Conservation (phyloP, 2,113 vertebrate genomes). For the Lipotes vexillifer region DNA sequence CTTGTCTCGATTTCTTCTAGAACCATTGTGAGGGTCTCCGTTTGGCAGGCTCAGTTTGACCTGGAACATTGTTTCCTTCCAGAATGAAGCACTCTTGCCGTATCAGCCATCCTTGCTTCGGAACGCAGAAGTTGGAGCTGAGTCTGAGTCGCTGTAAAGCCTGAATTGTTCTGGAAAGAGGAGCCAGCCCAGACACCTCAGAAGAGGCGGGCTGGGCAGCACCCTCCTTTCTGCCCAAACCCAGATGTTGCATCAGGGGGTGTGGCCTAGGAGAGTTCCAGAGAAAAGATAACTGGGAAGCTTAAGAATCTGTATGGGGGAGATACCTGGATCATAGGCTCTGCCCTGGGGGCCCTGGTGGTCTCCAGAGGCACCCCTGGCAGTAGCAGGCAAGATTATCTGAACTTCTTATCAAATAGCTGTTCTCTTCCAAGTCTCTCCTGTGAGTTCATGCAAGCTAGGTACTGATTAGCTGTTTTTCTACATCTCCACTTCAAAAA, state of each 20-base stretch:
- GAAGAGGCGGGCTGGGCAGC: slow-evolving; percentile 18
- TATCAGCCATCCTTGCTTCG: not conserved
- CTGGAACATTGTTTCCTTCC: not conserved
- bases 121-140: not conserved
- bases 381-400: not conserved
- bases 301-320: not conserved
- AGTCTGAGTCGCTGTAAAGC: not conserved
- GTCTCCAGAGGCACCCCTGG: not conserved
- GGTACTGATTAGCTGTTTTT: not conserved
- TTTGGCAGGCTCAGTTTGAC: not conserved
- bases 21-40: not conserved
- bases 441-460: not conserved
- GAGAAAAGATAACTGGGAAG: slow-evolving; percentile 11
- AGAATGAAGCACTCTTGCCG: not conserved
- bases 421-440: not conserved
- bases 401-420: not conserved
- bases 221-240: slow-evolving; percentile 42
- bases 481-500: not conserved
- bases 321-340: not conserved
- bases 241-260: slow-evolving; percentile 58
- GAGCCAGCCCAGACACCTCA: slow-evolving; percentile 22
- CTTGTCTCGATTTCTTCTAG: slow-evolving; percentile 17
- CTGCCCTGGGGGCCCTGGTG: not conserved
- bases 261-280: slow-evolving; percentile 48
- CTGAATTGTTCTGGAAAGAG: slow-evolving; percentile 4